Evolutionary conservation across 1,140 invertebrate species (phyloP).

Genomic region (Octopus sinensis): DNA sequence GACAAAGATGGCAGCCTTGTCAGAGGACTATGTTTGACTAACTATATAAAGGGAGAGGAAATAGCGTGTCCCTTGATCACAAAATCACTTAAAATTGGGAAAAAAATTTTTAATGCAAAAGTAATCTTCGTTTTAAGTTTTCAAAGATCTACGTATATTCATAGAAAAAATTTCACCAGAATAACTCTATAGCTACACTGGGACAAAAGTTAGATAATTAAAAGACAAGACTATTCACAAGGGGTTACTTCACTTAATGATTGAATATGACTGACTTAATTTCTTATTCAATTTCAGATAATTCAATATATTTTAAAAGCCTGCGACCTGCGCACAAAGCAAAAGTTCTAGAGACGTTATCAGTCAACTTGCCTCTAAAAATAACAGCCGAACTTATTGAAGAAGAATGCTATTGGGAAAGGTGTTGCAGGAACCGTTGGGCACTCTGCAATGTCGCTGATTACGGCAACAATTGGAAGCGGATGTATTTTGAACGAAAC

Average conservation of each 20-base stretch:
- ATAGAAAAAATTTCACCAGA: no score
- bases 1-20: no score
- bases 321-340: conserved; percentile 49
- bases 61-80: no score
- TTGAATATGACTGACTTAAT: conserved; percentile 7
- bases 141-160: no score
- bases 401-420: conserved; percentile 57
- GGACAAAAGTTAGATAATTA: no score
- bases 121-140: no score
- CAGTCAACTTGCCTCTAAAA: conserved; percentile 53
- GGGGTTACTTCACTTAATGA: background rate
- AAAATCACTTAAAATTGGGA: no score
- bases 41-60: no score
- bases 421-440: conserved; percentile 55
- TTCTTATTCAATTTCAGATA: conserved; percentile 43
- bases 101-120: no score
- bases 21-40: no score
- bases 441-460: conserved; percentile 53
- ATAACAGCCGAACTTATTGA: conserved; percentile 54
- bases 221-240: no score
- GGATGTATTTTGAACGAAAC: conserved; percentile 58
- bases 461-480: conserved; percentile 54
- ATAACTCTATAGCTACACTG: no score
- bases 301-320: conserved; percentile 51
- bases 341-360: conserved; percentile 52